phyloP scores from a whole-genome alignment of 2,888 invertebrate species.

The Philonicus albiceps region DNA sequence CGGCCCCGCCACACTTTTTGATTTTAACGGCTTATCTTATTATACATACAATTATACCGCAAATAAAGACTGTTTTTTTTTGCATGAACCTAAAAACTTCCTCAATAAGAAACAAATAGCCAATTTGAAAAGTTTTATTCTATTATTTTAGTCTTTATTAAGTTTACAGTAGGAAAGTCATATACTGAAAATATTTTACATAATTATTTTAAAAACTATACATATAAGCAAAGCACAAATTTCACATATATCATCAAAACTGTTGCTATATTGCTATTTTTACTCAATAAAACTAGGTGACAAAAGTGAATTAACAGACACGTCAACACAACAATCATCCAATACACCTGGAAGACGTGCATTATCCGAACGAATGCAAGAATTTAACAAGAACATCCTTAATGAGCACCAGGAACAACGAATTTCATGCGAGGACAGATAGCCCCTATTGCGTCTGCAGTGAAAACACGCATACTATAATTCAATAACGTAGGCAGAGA shows the following conservation, averaged over 20 bases:
- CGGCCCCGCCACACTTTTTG: too few relatives aligned
- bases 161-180: not conserved
- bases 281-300: conserved; percentile 68
- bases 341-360: conserved; percentile 62
- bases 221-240: not conserved
- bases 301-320: conserved; percentile 82
- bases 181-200: not conserved
- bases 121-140: not conserved
- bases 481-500: not conserved
- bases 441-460: conserved; percentile 10
- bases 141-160: not conserved
- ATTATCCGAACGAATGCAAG: conserved; percentile 62
- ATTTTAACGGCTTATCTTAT: too few relatives aligned
- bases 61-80: not conserved
- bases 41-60: not conserved
- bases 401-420: conserved; percentile 58
- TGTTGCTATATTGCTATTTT: conserved; percentile 36
- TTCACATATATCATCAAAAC: not conserved
- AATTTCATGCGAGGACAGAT: conserved; percentile 24
- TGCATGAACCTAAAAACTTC: conserved; percentile 5
- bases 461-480: not conserved
- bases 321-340: conserved; percentile 66
- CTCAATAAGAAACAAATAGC: not conserved
- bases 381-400: conserved; percentile 62
- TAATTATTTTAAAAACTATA: not conserved